Conservation (phyloP, 2,888 invertebrate species). For the Entomobrya proxima region DNA sequence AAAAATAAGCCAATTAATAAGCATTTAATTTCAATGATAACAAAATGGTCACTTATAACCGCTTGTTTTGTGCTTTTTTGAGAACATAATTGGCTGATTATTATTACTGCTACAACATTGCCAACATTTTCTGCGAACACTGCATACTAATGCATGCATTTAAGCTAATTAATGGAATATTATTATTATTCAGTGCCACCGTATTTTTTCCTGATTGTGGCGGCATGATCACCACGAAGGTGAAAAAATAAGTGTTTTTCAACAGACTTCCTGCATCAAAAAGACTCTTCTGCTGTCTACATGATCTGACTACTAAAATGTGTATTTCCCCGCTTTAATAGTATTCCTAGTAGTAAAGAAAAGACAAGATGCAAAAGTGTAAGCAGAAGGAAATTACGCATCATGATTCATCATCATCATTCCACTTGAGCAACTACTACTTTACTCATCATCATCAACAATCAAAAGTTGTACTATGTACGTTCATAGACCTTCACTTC, state of each 20-base stretch:
- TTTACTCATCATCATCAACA: neutral
- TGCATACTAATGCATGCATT: conserved; percentile 28
- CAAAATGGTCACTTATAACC: too few relatives aligned
- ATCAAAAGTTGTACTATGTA: neutral
- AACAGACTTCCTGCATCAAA: too few relatives aligned
- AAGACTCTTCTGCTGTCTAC: too few relatives aligned
- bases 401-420: neutral
- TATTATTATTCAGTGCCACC: neutral
- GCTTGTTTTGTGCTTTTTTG: too few relatives aligned
- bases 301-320: too few relatives aligned
- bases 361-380: neutral
- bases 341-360: neutral
- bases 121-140: neutral
- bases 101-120: too few relatives aligned
- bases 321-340: neutral
- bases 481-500: conserved; percentile 11
- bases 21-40: too few relatives aligned
- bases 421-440: neutral
- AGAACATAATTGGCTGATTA: too few relatives aligned
- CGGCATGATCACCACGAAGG: too few relatives aligned
- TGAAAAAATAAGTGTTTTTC: too few relatives aligned
- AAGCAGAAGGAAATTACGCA: conserved; percentile 11
- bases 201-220: too few relatives aligned
- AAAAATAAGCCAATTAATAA: too few relatives aligned
- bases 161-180: neutral